Base-by-base conservation (phyloP, 2,888 invertebrate genomes). In the Lochmaea crataegi region DNA sequence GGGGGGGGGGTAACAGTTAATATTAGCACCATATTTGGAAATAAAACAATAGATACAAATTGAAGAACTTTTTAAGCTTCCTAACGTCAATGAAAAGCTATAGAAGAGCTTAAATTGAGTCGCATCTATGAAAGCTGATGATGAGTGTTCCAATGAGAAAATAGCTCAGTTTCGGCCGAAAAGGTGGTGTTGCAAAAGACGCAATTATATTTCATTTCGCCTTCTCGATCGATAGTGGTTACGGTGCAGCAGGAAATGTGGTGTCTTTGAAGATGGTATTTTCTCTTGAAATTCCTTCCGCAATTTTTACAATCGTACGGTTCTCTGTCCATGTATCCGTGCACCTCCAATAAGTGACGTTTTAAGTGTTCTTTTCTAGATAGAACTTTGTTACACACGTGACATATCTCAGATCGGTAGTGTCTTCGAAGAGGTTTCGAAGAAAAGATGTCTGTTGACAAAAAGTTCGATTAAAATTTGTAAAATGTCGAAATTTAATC, bases 231-330 rank as follows among this genome's bases (percentile, higher is more conserved):
- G 2, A 53, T 18, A 53, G 18, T 53, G 16, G 53, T 53, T 10
- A 53, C 9, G 3, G 53, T 16, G 16, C 14, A 57, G 22, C 71
- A 71, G 14, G 22, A 45, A 6, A 65, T 12, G 16, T 68, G 38
- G 48, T 75, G 74, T 89, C 90, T 79, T 89, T 89, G 84, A 93
- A 76, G 53, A 16, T 68, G 71, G 26, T 76, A 75, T 42, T 72
- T 73, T 22, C 76, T 73, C 22, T 75, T 73, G 61, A 76, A 78
- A 58, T 48, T 72, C 41, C 71, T 72, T 12, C 26, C 26, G 53
- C 78, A 78, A 10, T 61, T 75, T n/a, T 65, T 42, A 42, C 78
- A 78, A 22, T 65, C 42, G 58, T 70, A 58, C 2, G 5, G 7
- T 32, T 60, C 64, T 18, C 2, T 38, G 3, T 65, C 60, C 18